Evolutionary conservation across 2,797 vertebrate species (phyloP).

Genomic region (Platyrinchus mystaceus): DNA sequence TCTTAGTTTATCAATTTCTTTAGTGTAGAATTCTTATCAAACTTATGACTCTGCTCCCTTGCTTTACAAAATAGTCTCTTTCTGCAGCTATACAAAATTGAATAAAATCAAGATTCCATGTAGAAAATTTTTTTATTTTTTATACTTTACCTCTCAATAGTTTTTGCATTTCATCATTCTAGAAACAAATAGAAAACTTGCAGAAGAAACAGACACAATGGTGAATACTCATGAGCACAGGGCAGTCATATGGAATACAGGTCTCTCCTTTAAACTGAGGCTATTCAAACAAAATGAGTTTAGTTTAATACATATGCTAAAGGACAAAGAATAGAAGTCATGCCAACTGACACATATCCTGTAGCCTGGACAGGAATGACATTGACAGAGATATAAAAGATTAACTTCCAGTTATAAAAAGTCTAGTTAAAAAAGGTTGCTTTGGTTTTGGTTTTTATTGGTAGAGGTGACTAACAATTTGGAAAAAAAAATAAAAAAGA

Average conservation of each 20-base stretch:
- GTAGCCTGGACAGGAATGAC: neutral
- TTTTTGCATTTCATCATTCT: neutral
- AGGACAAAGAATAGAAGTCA: neutral
- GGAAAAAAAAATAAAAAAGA: neutral
- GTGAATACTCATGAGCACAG: neutral
- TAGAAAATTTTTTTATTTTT: neutral
- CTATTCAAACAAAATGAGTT: neutral
- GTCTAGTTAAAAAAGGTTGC: neutral
- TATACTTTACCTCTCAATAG: neutral
- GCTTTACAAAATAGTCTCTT: neutral
- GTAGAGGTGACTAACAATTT: neutral
- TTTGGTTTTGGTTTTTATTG: neutral
- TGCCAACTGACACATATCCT: neutral
- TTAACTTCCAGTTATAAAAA: neutral
- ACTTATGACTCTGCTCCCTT: neutral
- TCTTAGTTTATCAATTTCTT: neutral
- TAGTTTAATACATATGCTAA: neutral
- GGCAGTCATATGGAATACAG: neutral
- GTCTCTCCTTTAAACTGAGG: neutral
- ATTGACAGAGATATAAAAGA: neutral
- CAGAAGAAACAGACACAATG: neutral
- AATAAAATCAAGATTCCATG: neutral
- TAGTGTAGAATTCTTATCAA: neutral
- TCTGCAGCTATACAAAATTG: neutral
- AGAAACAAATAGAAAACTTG: neutral